These are phyloP conservation scores for Recurvirostra avosetta DNA, from an alignment of 2,113 vertebrate species.

Conservation along the genomic window DNA sequence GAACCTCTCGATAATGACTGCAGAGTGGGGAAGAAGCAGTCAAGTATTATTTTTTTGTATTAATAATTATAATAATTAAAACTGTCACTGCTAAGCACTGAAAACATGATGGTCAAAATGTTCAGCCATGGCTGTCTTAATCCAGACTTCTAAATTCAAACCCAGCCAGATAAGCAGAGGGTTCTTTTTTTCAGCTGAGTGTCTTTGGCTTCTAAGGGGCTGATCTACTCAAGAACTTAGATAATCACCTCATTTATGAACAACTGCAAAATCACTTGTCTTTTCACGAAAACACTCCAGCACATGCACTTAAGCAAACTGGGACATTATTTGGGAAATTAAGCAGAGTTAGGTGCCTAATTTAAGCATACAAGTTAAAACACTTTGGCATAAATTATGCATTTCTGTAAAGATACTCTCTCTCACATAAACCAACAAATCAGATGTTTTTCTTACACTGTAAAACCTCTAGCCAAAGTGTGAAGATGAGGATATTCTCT, in stretches of 20 bases:
- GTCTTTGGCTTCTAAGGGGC: background rate
- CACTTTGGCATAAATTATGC: background rate
- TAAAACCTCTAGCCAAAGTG: background rate
- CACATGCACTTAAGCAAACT: background rate
- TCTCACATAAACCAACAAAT: background rate
- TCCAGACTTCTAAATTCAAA: background rate
- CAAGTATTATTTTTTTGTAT: background rate
- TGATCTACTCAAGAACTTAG: background rate
- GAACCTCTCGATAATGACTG: background rate
- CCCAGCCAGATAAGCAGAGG: background rate
- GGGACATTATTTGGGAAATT: constrained; percentile 35
- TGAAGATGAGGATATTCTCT: background rate
- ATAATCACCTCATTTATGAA: background rate
- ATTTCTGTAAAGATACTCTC: background rate
- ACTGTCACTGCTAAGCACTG: background rate
- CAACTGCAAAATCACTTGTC: background rate
- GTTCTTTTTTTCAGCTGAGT: background rate
- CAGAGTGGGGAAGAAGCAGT: background rate
- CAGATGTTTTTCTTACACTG: background rate
- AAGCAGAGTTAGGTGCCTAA: constrained; percentile 9
- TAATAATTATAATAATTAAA: constrained; percentile 44
- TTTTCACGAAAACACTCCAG: constrained; percentile 1
- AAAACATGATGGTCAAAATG: background rate
- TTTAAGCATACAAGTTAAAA: background rate
- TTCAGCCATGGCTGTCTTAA: background rate